Percentiles rank a stretch among this genome's conserved stretches.
These are phyloP conservation scores for Allacma fusca DNA, from an alignment of 2,888 invertebrate species.

Conservation along the genomic window DNA sequence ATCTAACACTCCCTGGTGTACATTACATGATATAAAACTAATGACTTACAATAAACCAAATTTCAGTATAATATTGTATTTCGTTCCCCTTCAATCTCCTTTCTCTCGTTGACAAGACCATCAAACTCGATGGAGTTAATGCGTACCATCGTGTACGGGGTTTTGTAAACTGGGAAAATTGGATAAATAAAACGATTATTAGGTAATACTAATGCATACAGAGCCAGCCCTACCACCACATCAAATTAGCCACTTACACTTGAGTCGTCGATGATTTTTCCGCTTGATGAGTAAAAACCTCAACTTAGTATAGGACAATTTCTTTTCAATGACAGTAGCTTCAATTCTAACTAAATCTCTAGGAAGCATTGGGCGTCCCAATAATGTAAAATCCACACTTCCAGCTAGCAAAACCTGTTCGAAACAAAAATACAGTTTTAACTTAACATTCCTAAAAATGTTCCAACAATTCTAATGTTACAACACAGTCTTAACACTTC, in stretches of 20 bases:
- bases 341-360: constrained; percentile 76
- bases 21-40: background rate
- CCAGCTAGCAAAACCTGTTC: constrained; percentile 76
- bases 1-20: too few species aligned
- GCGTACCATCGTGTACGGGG: constrained; percentile 63
- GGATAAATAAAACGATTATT: too few species aligned
- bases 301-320: constrained; percentile 79
- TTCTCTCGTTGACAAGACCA: constrained; percentile 68
- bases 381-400: constrained; percentile 78
- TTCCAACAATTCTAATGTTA: too few species aligned
- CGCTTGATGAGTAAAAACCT: constrained; percentile 67
- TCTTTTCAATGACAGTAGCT: constrained; percentile 85
- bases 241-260: constrained; percentile 68
- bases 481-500: too few species aligned
- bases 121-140: constrained; percentile 64
- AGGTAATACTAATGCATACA: too few species aligned
- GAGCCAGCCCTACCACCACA: background rate
- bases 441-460: background rate
- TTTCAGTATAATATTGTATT: background rate
- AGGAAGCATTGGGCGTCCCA: constrained; percentile 82
- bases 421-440: constrained; percentile 1
- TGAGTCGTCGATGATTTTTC: constrained; percentile 75
- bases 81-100: constrained; percentile 64
- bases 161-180: constrained; percentile 63
- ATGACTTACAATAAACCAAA: background rate